Evolutionary conservation across 2,113 vertebrate genomes (phyloP).

Genomic region (rabbit (Oryctolagus cuniculus)): mOryCun1.1 NC_091433.1:192678501-192679000

Average conservation of each 20-base stretch:
- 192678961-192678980: constrained; percentile 48
- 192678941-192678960: background rate
- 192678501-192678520: constrained; percentile 88
- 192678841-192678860: constrained; percentile 69
- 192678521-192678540: constrained; percentile 89
- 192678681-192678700: constrained; percentile 80
- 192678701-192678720: constrained; percentile 80
- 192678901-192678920: constrained; percentile 50
- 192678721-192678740: constrained; percentile 90
- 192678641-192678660: constrained; percentile 72
- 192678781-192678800: constrained; percentile 79
- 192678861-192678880: constrained; percentile 72
- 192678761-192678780: constrained; percentile 57
- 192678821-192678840: constrained; percentile 74
- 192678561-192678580: constrained; percentile 78
- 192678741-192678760: constrained; percentile 75
- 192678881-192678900: constrained; percentile 65
- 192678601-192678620: constrained; percentile 64
- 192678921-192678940: constrained; percentile 54
- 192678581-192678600: constrained; percentile 81
- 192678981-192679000: constrained; percentile 35
- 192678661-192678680: constrained; percentile 76
- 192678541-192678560: constrained; percentile 83
- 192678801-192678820: constrained; percentile 68
- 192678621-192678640: constrained; percentile 36